Evolutionary conservation across 2,113 vertebrate species (phyloP).

Genomic region (Sapayoa aenigma): DNA sequence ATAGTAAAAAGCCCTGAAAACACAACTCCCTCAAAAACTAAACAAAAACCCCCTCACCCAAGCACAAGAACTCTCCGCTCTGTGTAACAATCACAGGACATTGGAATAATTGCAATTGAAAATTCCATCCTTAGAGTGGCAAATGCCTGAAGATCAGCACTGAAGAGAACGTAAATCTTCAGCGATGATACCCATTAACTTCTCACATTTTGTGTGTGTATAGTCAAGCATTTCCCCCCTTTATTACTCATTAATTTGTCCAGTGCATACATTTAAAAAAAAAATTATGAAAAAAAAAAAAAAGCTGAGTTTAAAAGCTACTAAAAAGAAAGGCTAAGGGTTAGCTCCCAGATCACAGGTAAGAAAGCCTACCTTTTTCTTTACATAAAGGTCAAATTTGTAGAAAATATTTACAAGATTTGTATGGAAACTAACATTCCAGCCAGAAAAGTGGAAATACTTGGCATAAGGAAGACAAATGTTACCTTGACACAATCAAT

Average conservation of each 20-base stretch:
- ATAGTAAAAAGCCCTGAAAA: neutral
- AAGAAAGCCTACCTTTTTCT: neutral
- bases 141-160: neutral
- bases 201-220: neutral
- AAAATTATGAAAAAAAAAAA: neutral
- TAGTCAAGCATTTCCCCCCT: rapidly evolving
- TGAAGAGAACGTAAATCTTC: neutral
- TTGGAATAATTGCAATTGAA: neutral
- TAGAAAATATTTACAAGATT: neutral
- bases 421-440: neutral
- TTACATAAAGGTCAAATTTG: neutral
- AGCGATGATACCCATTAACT: neutral
- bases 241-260: neutral
- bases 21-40: neutral
- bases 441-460: neutral
- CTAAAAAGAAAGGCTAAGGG: neutral
- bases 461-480: neutral
- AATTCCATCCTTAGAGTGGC: neutral
- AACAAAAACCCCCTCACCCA: neutral
- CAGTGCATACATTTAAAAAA: neutral
- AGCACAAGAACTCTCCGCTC: rapidly evolving
- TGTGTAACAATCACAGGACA: neutral
- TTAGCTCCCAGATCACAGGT: neutral
- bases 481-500: slow-evolving; percentile 89
- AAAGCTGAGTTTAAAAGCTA: neutral